A percentile compares a stretch with the other conserved stretches of the same genome.
These are phyloP conservation scores for Catocala nupta DNA, from an alignment of 2,888 invertebrate species.

Conservation along the genomic window DNA sequence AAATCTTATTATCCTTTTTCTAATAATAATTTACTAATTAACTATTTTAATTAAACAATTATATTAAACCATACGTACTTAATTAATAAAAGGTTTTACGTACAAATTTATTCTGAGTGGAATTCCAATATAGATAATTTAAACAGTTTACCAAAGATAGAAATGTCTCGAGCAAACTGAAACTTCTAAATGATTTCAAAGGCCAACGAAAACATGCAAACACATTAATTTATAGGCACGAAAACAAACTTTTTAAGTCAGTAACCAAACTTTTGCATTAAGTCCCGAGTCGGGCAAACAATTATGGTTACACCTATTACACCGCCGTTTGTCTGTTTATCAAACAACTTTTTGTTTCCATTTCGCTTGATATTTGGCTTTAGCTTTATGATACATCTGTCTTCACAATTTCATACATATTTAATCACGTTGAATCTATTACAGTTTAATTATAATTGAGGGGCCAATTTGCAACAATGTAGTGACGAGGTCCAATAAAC, in stretches of 20 bases:
- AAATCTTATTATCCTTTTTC: too few relatives aligned
- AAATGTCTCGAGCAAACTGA: conserved; percentile 31
- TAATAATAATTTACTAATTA: too few relatives aligned
- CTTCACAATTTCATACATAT: conserved; percentile 30
- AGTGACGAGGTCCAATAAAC: conserved; percentile 73
- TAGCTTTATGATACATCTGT: conserved; percentile 22
- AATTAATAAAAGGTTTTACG: too few relatives aligned
- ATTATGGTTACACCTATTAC: conserved; percentile 77
- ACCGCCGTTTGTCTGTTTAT: conserved; percentile 59
- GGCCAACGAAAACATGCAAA: conserved; percentile 74
- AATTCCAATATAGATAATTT: conserved; percentile 34
- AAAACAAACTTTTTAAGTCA: conserved; percentile 80
- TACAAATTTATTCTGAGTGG: background rate
- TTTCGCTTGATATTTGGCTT: conserved; percentile 45
- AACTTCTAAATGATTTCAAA: conserved; percentile 61
- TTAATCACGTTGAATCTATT: conserved; percentile 47
- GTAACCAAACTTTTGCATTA: conserved; percentile 83
- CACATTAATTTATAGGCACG: conserved; percentile 83
- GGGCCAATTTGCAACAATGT: conserved; percentile 82
- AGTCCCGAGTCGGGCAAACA: conserved; percentile 68
- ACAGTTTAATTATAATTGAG: conserved; percentile 64
- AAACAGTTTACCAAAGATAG: conserved; percentile 39
- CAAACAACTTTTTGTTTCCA: conserved; percentile 56
- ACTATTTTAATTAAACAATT: too few relatives aligned
- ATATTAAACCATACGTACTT: too few relatives aligned